Percentiles rank a stretch among this genome's conserved stretches.
phyloP scores from a whole-genome alignment of 2,113 vertebrate species.

The Ammodytes marinus region DNA sequence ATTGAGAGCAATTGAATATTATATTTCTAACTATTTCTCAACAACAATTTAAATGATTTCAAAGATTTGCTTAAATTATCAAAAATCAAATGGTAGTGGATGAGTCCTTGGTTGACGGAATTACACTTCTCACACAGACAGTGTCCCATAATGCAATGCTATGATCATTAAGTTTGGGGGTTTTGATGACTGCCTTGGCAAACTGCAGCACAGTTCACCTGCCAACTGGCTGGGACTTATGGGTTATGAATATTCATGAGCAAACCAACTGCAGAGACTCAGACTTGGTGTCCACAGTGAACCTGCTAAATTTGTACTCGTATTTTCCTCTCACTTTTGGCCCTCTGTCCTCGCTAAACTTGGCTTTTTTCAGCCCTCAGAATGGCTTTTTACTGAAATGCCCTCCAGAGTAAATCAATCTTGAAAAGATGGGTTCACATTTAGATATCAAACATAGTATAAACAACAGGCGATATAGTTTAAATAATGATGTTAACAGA shows the following conservation, averaged over 20 bases:
- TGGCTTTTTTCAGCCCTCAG: conserved; percentile 12
- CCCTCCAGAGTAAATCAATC: neutral
- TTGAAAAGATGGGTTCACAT: neutral
- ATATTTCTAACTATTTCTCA: too few species aligned
- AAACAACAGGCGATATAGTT: neutral
- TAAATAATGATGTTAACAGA: neutral
- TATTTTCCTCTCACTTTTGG: conserved; percentile 16
- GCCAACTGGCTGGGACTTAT: conserved; percentile 58
- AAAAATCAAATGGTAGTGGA: conserved; percentile 7
- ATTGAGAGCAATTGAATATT: neutral
- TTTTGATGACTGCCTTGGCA: conserved; percentile 65
- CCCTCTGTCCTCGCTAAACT: conserved; percentile 12
- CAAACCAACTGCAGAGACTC: conserved; percentile 39
- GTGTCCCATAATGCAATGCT: conserved; percentile 30
- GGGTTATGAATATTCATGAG: conserved; percentile 67
- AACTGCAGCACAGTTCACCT: conserved; percentile 62
- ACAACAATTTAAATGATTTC: neutral
- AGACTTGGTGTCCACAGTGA: conserved; percentile 49
- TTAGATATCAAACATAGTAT: too few species aligned
- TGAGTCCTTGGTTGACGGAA: conserved; percentile 23
- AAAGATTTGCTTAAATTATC: neutral
- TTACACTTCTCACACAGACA: conserved; percentile 20
- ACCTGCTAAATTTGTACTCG: conserved; percentile 20
- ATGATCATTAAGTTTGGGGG: conserved; percentile 59
- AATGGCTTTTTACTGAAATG: neutral